Conservation (phyloP, 2,113 vertebrate genomes). For the Urocitellus parryii region DNA sequence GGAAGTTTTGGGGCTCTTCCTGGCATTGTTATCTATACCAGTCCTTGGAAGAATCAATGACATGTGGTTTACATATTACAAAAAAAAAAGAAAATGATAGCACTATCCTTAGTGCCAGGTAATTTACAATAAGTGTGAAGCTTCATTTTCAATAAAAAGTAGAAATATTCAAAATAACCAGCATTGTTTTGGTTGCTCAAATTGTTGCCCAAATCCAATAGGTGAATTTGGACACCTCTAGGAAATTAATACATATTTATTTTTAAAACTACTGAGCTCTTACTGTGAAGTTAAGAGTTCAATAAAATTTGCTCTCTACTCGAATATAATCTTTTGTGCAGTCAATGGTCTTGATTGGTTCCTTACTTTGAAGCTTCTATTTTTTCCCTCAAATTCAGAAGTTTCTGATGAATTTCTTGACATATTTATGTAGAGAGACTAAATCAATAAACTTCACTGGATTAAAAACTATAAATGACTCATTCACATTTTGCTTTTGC, state of each 20-base stretch:
- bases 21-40: not conserved
- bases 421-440: not conserved
- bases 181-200: not conserved
- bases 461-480: not conserved
- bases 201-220: not conserved
- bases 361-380: not conserved
- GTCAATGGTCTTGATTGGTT: not conserved
- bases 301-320: not conserved
- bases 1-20: not conserved
- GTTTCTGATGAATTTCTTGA: not conserved
- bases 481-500: not conserved
- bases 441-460: not conserved
- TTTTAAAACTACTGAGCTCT: not conserved
- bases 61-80: not conserved
- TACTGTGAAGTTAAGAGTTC: not conserved
- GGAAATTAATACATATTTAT: constrained; percentile 10
- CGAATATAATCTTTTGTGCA: not conserved
- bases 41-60: not conserved
- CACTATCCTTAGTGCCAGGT: not conserved
- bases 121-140: not conserved
- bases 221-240: not conserved
- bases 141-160: not conserved
- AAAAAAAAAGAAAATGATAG: constrained; percentile 30
- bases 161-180: constrained; percentile 7
- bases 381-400: constrained; percentile 15